Percentiles rank a stretch among this genome's conserved stretches.
Conservation (phyloP, 2,797 vertebrate species). For the Garrulus glandarius region DNA sequence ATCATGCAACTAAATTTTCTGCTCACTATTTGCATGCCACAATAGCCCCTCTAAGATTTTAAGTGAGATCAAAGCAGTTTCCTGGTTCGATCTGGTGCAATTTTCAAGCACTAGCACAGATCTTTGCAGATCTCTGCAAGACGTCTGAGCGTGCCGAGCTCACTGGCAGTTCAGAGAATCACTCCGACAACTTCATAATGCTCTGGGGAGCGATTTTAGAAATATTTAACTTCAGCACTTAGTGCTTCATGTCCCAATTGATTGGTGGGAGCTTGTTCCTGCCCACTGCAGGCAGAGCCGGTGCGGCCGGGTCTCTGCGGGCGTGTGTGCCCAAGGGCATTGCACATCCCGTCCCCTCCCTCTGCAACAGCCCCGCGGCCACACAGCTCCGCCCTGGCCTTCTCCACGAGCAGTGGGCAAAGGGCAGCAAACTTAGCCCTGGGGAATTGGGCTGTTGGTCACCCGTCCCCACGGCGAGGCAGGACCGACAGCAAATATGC, state of each 20-base stretch:
- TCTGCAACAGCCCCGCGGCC: background rate
- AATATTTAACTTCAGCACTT: background rate
- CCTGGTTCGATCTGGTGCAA: background rate
- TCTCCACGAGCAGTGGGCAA: background rate
- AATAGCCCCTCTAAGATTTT: background rate
- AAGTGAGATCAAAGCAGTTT: background rate
- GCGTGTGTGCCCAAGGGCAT: background rate
- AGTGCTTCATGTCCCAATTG: background rate
- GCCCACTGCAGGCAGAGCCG: background rate
- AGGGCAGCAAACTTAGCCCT: background rate
- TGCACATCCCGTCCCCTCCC: background rate
- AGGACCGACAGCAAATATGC: accelerated
- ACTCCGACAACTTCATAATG: background rate
- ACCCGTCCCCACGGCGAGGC: background rate
- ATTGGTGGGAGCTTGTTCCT: background rate
- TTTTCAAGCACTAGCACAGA: background rate
- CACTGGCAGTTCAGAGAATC: background rate
- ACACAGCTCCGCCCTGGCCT: background rate
- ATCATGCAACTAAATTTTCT: background rate
- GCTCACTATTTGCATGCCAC: background rate
- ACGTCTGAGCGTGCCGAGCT: accelerated
- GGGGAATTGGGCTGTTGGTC: background rate
- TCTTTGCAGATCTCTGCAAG: background rate
- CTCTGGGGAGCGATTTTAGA: background rate
- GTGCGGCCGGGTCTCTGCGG: background rate